Base-by-base conservation (phyloP, 1,140 invertebrate genomes). In the Bombus cullumanus region DNA sequence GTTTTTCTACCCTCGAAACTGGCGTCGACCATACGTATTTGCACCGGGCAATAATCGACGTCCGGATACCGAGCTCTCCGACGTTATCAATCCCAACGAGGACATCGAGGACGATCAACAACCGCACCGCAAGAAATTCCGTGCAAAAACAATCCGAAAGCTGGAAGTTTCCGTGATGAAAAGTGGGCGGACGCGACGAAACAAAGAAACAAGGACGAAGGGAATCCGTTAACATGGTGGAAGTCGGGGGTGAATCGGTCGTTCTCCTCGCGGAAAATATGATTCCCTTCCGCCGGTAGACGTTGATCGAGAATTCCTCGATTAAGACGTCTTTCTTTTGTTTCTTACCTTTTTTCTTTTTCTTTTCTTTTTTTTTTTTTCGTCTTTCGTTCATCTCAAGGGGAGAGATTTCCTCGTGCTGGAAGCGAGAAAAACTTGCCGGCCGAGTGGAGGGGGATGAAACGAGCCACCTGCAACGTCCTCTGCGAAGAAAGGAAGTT, bases 201-300 rank as follows among this genome's bases (percentile, higher is more conserved):
- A 89, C 47, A 62, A 41, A 12, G n/a, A 75, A 47, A 72, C 41
- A 57, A 18, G 74, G 81, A 77, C 28, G 39, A 31, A 43, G 68
- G 8, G 75, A 73, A 72, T 81, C 66, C 34, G 66, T 39, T 31
- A 41, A 72, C 43, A 34, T 18, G 59, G 31, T n/a, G 25, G 28
- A 88, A 88, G 86, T 81, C 86, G 83, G 69, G 34, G 71, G 77
- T 10, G 80, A 87, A 91, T 66, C 81, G 86, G 77, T 90, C 85
- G 86, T 90, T 91, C 86, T 89, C 73, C 79, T 82, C 85, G 91
- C 72, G 89, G 90, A 92, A 94, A 94, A 94, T 94, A 94, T 94
- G 92, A 94, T 94, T 93, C 92, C 88, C 84, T 94, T 93, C 93
- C 93, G 93, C 89, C 76, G 66, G 74, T 89, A 85, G 93, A 94